Evolutionary conservation across 2,113 vertebrate species (phyloP), one percentile per base, ranked within the genome.

Genomic region (Oryzias celebensis): DNA sequence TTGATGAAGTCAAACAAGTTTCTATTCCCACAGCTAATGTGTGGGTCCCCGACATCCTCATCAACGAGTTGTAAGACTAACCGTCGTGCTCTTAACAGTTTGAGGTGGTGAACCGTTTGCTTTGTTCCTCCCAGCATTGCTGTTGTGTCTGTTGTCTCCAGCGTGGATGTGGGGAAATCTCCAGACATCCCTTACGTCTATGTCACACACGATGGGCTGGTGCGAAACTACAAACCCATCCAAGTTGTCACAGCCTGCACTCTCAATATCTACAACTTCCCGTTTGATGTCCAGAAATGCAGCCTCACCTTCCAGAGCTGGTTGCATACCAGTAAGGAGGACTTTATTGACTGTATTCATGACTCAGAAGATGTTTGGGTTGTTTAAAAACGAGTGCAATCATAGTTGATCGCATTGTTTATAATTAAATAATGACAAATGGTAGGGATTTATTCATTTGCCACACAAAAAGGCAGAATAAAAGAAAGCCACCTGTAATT

Each of bases 251-350:
- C 96, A 0, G 94, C 97, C 61, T 99, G 96, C 68, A 98, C 94
- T 58, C 92, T 99, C 16, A 96, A 98, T 82, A 99, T 99, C 90
- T 99, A 98, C 83, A 98, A 95, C 91, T 99, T 98, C 83, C 97
- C 97, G 2, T 99, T 98, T 1, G 97, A 99, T 1, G 92, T 98
- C 14, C 97, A 99, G 90, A 99, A 98, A 78, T 99, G 97, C 78
- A 97, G 96, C 0, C 90, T 98, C 20, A 98, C 97, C 61, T 99
- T 99, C 87, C 98, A 97, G 87, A 98, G 96, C 82, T 99, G 97
- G 97, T 92, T 99, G 16, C 95, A 99, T 62, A 95, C 94, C 70
- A 94, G 96, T 99, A 92, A 89, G 95, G 24, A 0, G 4, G 2
- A 1, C 31, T 49, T 22, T 0, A 24, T 16, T 0, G 7, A 17